Conservation (phyloP, 2,113 vertebrate species). For the Romanogobio albipinnatus region DNA sequence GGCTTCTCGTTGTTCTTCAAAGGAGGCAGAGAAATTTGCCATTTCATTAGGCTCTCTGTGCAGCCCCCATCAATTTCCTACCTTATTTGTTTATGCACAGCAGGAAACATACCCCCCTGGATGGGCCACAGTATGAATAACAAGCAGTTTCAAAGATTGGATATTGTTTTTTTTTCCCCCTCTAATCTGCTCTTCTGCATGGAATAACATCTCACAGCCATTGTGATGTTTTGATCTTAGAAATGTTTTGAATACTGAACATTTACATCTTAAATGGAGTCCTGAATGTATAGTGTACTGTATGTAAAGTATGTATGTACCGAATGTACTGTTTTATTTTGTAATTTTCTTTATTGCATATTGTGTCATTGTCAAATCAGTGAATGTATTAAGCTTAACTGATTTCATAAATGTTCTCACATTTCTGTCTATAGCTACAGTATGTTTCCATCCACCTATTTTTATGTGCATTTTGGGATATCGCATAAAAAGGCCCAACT, state of each 20-base stretch:
- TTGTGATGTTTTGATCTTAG: constrained; percentile 43
- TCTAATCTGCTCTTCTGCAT: constrained; percentile 48
- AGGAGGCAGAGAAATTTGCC: constrained; percentile 50
- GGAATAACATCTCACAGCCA: constrained; percentile 15
- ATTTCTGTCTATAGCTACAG: background rate
- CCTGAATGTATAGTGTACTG: background rate
- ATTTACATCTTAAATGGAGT: background rate
- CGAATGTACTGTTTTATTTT: background rate
- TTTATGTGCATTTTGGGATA: too few relatives aligned
- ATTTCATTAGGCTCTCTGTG: constrained; percentile 40
- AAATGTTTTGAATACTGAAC: background rate
- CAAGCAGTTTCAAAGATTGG: constrained; percentile 31
- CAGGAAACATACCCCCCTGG: constrained; percentile 52
- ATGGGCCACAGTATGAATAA: constrained; percentile 34
- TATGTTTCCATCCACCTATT: too few relatives aligned
- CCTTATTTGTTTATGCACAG: constrained; percentile 58
- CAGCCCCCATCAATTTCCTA: constrained; percentile 39
- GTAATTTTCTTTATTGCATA: background rate
- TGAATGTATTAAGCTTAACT: background rate
- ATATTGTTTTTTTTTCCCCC: constrained; percentile 32
- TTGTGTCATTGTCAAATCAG: background rate
- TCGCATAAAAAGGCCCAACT: too few relatives aligned
- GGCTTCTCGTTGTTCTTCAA: constrained; percentile 61
- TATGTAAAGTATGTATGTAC: background rate
- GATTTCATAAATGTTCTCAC: background rate